Percentiles rank a stretch among this genome's conserved stretches.
Evolutionary conservation across 2,797 vertebrate genomes (phyloP).

Genomic region (Pterois miles): DNA sequence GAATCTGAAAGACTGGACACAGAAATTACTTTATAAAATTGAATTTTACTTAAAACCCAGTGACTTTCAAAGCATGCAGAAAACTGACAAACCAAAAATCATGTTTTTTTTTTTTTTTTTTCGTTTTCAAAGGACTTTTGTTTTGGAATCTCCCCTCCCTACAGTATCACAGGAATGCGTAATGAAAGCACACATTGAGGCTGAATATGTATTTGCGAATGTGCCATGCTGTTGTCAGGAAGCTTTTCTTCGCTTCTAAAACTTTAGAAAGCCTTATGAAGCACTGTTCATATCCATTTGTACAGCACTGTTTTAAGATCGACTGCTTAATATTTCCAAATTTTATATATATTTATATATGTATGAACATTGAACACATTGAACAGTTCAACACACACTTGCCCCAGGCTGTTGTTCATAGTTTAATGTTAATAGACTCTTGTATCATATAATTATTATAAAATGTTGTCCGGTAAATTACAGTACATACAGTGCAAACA

Average conservation of each 20-base stretch:
- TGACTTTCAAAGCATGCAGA: slow-evolving; percentile 27
- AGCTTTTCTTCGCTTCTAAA: slow-evolving; percentile 64
- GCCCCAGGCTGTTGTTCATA: not conserved
- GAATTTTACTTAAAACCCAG: not conserved
- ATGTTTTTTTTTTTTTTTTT: slow-evolving; percentile 27
- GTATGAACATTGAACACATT: not conserved
- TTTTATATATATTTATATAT: not conserved
- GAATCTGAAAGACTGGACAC: slow-evolving; percentile 3
- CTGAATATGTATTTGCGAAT: slow-evolving; percentile 69
- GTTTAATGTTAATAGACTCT: not conserved
- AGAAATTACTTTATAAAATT: slow-evolving; percentile 24
- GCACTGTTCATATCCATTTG: slow-evolving; percentile 10
- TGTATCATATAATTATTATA: not conserved
- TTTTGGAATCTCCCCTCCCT: slow-evolving; percentile 72
- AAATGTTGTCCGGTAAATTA: not conserved
- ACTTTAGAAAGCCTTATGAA: slow-evolving; percentile 51
- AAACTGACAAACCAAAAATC: slow-evolving; percentile 40
- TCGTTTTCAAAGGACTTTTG: slow-evolving; percentile 64
- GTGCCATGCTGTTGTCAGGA: slow-evolving; percentile 62
- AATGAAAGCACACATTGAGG: slow-evolving; percentile 72
- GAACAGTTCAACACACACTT: slow-evolving; percentile 9
- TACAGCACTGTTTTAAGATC: not conserved
- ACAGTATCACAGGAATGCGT: slow-evolving; percentile 72
- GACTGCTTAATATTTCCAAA: slow-evolving; percentile 17
- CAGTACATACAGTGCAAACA: slow-evolving; percentile 35